Conservation (phyloP, 37 sponge, comb jelly and placozoan genomes). For the Chondrilla cf. caribensis region DNA sequence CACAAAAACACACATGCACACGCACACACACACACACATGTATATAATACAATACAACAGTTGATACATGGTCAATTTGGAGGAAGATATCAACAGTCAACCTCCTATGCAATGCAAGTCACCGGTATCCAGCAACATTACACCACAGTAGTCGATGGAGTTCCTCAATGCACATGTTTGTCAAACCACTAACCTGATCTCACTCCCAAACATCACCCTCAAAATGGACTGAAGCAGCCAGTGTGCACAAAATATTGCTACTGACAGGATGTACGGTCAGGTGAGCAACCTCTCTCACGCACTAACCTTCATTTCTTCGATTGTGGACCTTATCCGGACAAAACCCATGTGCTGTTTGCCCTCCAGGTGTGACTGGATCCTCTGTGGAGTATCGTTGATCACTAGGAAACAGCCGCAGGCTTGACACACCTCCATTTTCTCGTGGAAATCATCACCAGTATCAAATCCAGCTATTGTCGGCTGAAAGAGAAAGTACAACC, state of each 20-base stretch:
- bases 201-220: neutral
- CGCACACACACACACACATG: no score
- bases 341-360: constrained; percentile 96
- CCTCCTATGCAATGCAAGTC: no score
- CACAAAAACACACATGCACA: no score
- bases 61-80: no score
- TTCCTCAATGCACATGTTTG: no score
- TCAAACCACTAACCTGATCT: neutral
- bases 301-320: constrained; percentile 80
- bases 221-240: no score
- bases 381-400: constrained; percentile 85
- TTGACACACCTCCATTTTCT: constrained; percentile 95
- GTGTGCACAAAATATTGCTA: no score
- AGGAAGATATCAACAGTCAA: no score
- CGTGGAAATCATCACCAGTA: constrained; percentile 73
- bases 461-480: constrained; percentile 75
- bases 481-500: neutral
- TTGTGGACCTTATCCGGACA: constrained; percentile 68
- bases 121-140: no score
- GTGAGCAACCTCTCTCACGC: neutral
- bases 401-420: constrained; percentile 94
- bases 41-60: no score
- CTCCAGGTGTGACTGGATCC: constrained; percentile 90
- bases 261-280: neutral
- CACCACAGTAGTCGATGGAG: no score